Conservation (phyloP, 1,140 invertebrate genomes). For the Zeugodacus cucurbitae region DNA sequence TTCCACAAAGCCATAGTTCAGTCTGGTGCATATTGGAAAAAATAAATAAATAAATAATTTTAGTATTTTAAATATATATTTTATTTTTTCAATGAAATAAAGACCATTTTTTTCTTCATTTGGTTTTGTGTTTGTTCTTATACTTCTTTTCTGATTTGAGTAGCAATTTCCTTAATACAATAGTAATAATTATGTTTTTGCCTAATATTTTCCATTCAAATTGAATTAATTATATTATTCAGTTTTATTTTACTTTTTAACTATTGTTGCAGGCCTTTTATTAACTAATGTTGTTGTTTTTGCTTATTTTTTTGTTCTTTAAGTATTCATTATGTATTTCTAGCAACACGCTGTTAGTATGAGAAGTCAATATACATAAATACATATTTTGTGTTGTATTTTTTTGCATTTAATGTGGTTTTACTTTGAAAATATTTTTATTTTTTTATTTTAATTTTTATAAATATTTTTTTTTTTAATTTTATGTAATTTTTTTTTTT, state of each 20-base stretch:
- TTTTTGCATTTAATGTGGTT: background rate
- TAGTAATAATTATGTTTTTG: background rate
- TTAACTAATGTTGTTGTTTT: background rate
- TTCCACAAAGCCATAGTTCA: slow-evolving; percentile 81
- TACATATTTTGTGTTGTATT: slow-evolving; percentile 15
- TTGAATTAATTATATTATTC: background rate
- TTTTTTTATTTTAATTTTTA: background rate
- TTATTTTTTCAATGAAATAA: slow-evolving; percentile 2
- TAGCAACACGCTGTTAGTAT: background rate
- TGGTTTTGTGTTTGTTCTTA: background rate
- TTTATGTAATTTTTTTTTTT: background rate
- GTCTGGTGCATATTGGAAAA: slow-evolving; percentile 76
- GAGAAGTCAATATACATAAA: background rate
- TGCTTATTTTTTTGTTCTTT: background rate
- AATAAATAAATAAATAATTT: background rate
- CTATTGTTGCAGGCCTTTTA: background rate
- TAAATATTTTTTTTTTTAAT: background rate
- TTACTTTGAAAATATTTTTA: background rate
- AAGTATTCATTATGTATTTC: background rate
- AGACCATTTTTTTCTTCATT: slow-evolving; percentile 28
- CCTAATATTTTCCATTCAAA: background rate
- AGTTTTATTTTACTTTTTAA: background rate
- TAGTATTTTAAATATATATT: slow-evolving; percentile 30
- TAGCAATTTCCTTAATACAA: slow-evolving; percentile 25
- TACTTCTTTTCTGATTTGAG: background rate